phyloP scores from a whole-genome alignment of 2,113 vertebrate species.

The Chlorodrepanis virens region DNA sequence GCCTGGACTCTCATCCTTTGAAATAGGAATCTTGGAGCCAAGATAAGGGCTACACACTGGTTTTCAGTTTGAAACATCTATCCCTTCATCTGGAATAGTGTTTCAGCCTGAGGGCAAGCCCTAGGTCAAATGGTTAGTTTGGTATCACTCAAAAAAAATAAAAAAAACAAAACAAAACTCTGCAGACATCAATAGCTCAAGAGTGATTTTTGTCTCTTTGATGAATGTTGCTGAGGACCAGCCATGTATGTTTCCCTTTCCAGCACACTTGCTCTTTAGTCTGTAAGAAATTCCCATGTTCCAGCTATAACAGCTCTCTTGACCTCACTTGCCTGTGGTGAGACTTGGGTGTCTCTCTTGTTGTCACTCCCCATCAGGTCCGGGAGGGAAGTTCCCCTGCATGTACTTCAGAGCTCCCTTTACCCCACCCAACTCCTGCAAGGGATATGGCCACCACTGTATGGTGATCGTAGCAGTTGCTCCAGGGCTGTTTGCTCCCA shows the following conservation, averaged over 20 bases:
- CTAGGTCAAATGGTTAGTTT: background rate
- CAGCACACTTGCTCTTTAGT: background rate
- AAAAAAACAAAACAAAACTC: background rate
- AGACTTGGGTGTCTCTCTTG: background rate
- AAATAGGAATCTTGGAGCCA: background rate
- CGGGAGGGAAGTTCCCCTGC: background rate
- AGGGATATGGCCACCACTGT: constrained; percentile 85
- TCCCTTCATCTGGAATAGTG: background rate
- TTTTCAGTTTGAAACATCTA: background rate
- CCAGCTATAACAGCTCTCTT: background rate
- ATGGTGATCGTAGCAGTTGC: constrained; percentile 86
- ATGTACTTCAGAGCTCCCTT: background rate
- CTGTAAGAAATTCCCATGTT: background rate
- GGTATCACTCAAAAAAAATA: background rate
- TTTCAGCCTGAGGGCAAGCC: background rate
- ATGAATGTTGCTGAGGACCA: background rate
- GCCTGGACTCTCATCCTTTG: background rate
- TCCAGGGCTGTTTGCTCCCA: constrained; percentile 98
- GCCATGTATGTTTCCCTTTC: background rate
- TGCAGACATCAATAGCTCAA: background rate
- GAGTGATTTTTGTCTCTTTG: background rate
- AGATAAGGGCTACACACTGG: background rate
- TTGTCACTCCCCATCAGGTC: background rate
- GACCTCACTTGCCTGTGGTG: background rate
- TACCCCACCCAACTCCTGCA: background rate